Base-by-base conservation (phyloP, 2,797 vertebrate genomes). In the Argyrosomus regius region DNA sequence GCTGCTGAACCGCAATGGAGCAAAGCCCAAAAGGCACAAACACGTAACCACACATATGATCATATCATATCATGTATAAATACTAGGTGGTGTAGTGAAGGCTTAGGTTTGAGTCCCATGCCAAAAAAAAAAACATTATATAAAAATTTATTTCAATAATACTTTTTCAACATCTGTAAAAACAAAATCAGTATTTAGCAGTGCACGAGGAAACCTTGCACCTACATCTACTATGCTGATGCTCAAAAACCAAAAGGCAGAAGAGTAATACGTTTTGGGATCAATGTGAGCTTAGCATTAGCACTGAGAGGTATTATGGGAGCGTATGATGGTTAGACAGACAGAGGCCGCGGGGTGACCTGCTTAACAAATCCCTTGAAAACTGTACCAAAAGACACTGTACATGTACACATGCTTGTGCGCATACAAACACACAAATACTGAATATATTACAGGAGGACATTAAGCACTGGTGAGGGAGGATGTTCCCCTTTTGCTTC, bases 351-450 rank as follows among this genome's bases (percentile, higher is more conserved):
- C 65, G 86, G 72, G 75, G 68, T 88, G 91, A 93, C 90, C 90
- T 84, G 87, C 88, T 92, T 88, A 81, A 84, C 79, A 93, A 92
- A 93, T 92, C 89, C 85, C 76, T 79, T 86, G 76, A 88, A 92
- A 90, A 89, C 81, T 78, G 74, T 53, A 60, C 54, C 12, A 16
- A 82, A 70, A 84, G 70, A 84, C 72, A 62, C 16, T 50, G 61
- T 49, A 62, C 45, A 43, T 22, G 11, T 11, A 56, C 61, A 78
- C 57, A 48, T 28, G 41, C 48, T 45, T 60, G 57, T 59, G 24
- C 71, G 59, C 54, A 65, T 17, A 35, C 56, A 78, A 64, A 76
- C 1, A 39, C 5, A 20, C 14, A 59, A 61, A 62, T 20, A 16
- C 39, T 39, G 20, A 35, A 39, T 9, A 9, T 39, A 39, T 39